Percentiles rank a stretch among this genome's conserved stretches.
Conservation (phyloP, 64 coral and sea anemone genomes). For the Cladopsammia gracilis region DNA sequence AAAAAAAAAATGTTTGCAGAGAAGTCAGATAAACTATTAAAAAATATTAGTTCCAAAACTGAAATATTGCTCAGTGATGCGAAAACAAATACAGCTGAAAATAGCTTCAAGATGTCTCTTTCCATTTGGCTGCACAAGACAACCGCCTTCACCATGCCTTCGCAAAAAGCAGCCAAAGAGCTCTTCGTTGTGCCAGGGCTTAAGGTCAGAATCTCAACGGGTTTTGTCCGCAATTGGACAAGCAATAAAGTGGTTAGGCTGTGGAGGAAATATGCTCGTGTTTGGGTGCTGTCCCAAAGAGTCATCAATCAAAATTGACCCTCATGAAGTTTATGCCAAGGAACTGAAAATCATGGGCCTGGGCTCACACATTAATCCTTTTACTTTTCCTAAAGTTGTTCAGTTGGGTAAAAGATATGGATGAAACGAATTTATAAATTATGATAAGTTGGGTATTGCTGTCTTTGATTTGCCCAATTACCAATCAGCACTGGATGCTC, state of each 20-base stretch:
- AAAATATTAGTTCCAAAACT: too few species aligned
- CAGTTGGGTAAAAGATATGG: slow-evolving; percentile 89
- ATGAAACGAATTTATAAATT: slow-evolving; percentile 63
- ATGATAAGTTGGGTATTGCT: slow-evolving; percentile 83
- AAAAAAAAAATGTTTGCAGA: too few species aligned
- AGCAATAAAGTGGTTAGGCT: slow-evolving; percentile 73
- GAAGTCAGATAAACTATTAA: too few species aligned
- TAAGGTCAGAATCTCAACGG: too few species aligned
- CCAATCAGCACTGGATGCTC: slow-evolving; percentile 74
- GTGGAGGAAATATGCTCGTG: slow-evolving; percentile 81
- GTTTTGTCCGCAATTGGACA: slow-evolving; percentile 65
- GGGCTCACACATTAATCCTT: slow-evolving; percentile 79
- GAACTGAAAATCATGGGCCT: slow-evolving; percentile 84
- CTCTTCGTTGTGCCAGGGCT: slow-evolving; percentile 33
- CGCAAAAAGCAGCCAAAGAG: slow-evolving; percentile 25
- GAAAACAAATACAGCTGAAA: too few species aligned
- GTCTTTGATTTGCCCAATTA: slow-evolving; percentile 74
- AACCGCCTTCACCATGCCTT: too few species aligned
- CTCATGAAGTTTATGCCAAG: slow-evolving; percentile 76
- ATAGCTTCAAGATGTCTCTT: too few species aligned
- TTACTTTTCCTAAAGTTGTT: slow-evolving; percentile 74
- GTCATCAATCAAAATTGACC: slow-evolving; percentile 76
- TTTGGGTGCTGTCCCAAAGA: slow-evolving; percentile 78
- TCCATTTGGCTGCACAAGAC: too few species aligned
- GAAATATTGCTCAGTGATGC: too few species aligned